phyloP scores from a whole-genome alignment of 2,888 invertebrate genomes.

The Dioctria linearis region DNA sequence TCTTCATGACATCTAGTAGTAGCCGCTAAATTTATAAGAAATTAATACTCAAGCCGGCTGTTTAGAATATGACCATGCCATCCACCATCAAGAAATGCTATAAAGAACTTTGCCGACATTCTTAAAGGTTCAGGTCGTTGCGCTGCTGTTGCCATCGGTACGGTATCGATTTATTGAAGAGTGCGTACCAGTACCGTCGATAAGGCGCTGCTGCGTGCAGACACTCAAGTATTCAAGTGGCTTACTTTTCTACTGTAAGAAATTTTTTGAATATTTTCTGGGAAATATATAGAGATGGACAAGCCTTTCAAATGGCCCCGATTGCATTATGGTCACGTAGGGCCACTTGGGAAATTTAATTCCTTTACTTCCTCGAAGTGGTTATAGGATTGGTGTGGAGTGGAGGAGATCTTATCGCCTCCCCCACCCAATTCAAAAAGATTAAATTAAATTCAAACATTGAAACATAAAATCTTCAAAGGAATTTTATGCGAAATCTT shows the following conservation, averaged over 20 bases:
- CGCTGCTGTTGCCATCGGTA: not conserved
- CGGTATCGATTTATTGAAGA: not conserved
- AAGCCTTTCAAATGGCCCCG: slow-evolving; percentile 26
- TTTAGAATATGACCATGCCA: slow-evolving; percentile 1
- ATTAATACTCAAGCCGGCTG: slow-evolving; percentile 27
- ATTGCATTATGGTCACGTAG: slow-evolving; percentile 39
- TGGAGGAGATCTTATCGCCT: too few species aligned
- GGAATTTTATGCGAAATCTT: too few species aligned
- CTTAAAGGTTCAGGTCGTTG: not conserved
- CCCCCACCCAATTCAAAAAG: too few species aligned
- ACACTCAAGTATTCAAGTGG: slow-evolving; percentile 34
- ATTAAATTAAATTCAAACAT: too few species aligned
- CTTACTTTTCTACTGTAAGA: slow-evolving; percentile 29
- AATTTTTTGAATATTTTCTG: slow-evolving; percentile 43
- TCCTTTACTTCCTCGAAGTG: not conserved
- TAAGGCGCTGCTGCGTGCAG: not conserved
- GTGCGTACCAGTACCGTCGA: not conserved
- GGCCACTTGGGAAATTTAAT: slow-evolving; percentile 22
- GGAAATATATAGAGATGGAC: slow-evolving; percentile 40
- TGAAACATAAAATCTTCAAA: too few species aligned
- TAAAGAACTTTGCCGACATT: not conserved
- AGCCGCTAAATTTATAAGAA: slow-evolving; percentile 30
- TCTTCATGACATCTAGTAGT: too few species aligned
- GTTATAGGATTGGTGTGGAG: too few species aligned
- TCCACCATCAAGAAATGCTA: not conserved